Evolutionary conservation across 1,140 invertebrate species (phyloP).

Genomic region (Ruditapes philippinarum): DNA sequence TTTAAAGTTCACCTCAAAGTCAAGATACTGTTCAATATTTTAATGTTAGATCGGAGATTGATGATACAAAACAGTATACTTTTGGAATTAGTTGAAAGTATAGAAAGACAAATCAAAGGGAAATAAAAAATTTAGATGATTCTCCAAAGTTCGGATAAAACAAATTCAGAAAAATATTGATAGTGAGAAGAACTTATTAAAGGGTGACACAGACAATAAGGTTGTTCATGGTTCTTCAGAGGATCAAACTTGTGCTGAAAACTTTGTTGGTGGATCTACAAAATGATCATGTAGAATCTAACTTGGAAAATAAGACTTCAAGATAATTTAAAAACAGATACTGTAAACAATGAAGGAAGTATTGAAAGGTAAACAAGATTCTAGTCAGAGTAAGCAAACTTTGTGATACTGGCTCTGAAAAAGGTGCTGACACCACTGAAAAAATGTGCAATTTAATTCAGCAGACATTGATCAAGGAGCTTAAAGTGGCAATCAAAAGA

Average conservation of each 20-base stretch:
- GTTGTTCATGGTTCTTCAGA: background rate
- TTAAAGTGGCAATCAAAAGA: conserved; percentile 23
- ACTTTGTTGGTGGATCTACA: background rate
- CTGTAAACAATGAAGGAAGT: background rate
- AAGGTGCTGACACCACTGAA: background rate
- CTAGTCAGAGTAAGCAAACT: conserved; percentile 10
- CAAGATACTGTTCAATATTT: background rate
- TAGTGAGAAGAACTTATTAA: too few species aligned
- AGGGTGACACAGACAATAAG: background rate
- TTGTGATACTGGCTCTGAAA: background rate
- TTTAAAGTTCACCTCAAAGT: background rate
- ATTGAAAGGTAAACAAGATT: conserved; percentile 1
- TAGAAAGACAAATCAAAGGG: too few species aligned
- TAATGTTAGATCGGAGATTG: background rate
- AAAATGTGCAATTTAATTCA: conserved; percentile 27
- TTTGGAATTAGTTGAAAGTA: too few species aligned
- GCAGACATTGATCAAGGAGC: background rate
- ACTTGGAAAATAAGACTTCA: background rate
- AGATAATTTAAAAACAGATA: background rate
- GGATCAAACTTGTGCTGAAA: background rate
- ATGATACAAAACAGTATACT: too few species aligned
- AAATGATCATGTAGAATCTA: background rate
- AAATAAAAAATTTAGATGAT: too few species aligned
- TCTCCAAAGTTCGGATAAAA: too few species aligned
- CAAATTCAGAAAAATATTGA: too few species aligned